Percentiles rank a stretch among this genome's conserved stretches.
These are phyloP conservation scores for Bombus fervidus DNA, from an alignment of 1,140 invertebrate species.

Conservation along the genomic window DNA sequence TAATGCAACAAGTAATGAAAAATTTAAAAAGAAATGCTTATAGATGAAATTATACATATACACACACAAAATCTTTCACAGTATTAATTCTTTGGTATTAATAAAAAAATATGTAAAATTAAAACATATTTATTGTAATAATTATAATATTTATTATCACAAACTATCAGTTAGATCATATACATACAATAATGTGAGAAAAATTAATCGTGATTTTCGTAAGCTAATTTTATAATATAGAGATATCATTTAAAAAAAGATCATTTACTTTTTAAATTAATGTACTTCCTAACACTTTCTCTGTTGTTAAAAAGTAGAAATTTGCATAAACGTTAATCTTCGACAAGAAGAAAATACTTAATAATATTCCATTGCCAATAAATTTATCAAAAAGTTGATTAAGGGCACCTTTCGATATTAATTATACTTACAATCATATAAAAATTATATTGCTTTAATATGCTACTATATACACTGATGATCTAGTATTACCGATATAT, in stretches of 20 bases:
- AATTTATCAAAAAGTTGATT: constrained; percentile 56
- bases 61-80: too few relatives aligned
- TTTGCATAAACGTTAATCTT: constrained; percentile 5
- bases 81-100: too few relatives aligned
- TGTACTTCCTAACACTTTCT: background rate
- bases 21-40: too few relatives aligned
- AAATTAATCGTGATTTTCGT: constrained; percentile 68
- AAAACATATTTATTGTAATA: constrained; percentile 55
- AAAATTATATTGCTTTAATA: constrained; percentile 78
- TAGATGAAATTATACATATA: too few relatives aligned
- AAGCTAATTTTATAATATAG: constrained; percentile 27
- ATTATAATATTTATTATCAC: constrained; percentile 81
- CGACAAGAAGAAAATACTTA: constrained; percentile 17
- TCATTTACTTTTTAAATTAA: background rate
- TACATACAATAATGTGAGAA: constrained; percentile 75
- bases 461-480: constrained; percentile 80
- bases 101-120: background rate
- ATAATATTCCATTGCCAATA: constrained; percentile 47
- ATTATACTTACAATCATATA: constrained; percentile 79
- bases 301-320: background rate
- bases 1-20: too few relatives aligned
- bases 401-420: constrained; percentile 77
- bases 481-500: constrained; percentile 69
- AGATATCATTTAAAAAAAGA: constrained; percentile 7
- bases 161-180: constrained; percentile 79